Evolutionary conservation across 2,113 vertebrate species (phyloP), one percentile per base, ranked within the genome.

Genomic region (Colinus virginianus): DNA sequence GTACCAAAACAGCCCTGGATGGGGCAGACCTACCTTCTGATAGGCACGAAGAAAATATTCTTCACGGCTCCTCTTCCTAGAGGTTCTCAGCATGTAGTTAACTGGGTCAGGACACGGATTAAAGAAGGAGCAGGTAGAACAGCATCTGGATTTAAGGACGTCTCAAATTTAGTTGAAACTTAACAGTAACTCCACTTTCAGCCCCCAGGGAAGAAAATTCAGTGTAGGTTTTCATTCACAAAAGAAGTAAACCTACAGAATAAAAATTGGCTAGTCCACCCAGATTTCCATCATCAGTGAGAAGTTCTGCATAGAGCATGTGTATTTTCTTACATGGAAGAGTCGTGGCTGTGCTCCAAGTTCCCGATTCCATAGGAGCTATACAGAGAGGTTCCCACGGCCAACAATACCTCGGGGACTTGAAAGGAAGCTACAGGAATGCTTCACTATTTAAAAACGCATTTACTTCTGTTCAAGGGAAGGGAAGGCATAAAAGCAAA

Each of bases 381-480:
- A 23, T 10, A 43, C 0, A 76, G 7, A 78, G 56, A 90, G 36
- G 21, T 92, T 96, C 94, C 70, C 87, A 90, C 6, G 1, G 48
- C 28, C 77, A 62, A 17, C 43, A 92, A 32, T 62, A 88, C 88
- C 80, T 55, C 22, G 28, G 70, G 81, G 88, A 92, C n/a, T 66
- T 30, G 53, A 78, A 86, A 83, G 72, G 87, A 80, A 94, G 15
- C 56, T 76, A 42, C 78, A 90, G 67, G 49, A 93, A 89, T 62
- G 62, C 63, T 79, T 66, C 2, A 1, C n/a, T 46, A 74, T 79
- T 87, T 88, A 69, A 76, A 96, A 84, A 66, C 11, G 13, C 21
- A 38, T 56, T 90, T 53, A 15, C 36, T 78, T 81, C 53, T 94
- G 40, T 95, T 76, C 53, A 38, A 53, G 48, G 13, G 25, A 71